These are phyloP conservation scores for Thymelicus sylvestris DNA, from an alignment of 2,888 invertebrate genomes.

Conservation along the genomic window DNA sequence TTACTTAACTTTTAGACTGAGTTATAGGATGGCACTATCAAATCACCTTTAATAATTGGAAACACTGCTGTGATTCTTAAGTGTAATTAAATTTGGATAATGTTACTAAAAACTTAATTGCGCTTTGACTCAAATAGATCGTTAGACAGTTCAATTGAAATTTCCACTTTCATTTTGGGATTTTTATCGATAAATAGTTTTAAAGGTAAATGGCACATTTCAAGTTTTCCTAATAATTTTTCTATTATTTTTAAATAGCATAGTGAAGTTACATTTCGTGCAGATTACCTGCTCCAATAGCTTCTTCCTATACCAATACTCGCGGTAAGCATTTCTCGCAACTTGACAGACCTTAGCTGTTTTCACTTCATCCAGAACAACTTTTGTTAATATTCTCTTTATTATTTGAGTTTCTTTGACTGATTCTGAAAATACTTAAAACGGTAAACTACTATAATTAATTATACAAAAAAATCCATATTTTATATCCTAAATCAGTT, in stretches of 20 bases:
- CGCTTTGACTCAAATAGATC: too few species aligned
- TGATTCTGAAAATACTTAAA: conserved; percentile 55
- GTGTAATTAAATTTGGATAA: too few species aligned
- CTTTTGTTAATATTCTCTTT: conserved; percentile 59
- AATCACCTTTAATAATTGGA: not conserved
- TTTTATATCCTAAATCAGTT: not conserved
- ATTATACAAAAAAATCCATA: not conserved
- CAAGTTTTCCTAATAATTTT: too few species aligned
- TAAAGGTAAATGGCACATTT: too few species aligned
- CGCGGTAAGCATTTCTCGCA: conserved; percentile 69
- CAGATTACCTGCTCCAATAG: conserved; percentile 59
- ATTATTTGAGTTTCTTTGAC: conserved; percentile 66
- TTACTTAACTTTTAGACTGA: not conserved
- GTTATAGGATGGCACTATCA: not conserved
- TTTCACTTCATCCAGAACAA: conserved; percentile 63
- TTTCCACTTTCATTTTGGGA: too few species aligned
- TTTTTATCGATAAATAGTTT: too few species aligned
- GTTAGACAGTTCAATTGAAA: too few species aligned
- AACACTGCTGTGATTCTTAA: too few species aligned
- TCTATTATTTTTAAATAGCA: too few species aligned
- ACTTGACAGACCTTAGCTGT: conserved; percentile 69
- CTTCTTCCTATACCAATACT: conserved; percentile 74
- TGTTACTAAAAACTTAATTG: too few species aligned
- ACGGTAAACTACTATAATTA: not conserved
- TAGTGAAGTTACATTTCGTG: too few species aligned